Conservation (phyloP, 1,140 invertebrate species). For the Habropoda laboriosa region DNA sequence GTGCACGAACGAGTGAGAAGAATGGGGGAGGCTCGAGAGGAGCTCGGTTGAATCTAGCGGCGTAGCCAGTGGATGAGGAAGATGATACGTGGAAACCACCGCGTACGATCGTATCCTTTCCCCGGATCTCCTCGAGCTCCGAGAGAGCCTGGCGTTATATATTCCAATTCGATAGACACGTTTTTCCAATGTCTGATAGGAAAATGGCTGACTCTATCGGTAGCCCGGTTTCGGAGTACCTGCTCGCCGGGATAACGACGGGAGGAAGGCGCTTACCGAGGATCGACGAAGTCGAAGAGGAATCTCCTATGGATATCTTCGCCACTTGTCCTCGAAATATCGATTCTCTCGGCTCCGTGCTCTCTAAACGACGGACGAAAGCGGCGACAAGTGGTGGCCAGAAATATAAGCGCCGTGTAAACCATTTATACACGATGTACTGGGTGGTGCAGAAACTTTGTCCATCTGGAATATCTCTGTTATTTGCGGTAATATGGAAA, state of each 20-base stretch:
- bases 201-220: slow-evolving; percentile 69
- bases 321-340: slow-evolving; percentile 33
- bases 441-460: too few relatives aligned
- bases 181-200: slow-evolving; percentile 72
- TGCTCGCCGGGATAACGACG: slow-evolving; percentile 41
- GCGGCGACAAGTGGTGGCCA: background rate
- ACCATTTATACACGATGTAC: too few relatives aligned
- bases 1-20: slow-evolving; percentile 52
- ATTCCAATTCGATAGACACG: slow-evolving; percentile 75
- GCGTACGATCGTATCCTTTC: slow-evolving; percentile 55
- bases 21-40: slow-evolving; percentile 45
- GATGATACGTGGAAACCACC: slow-evolving; percentile 68
- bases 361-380: slow-evolving; percentile 15
- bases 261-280: background rate
- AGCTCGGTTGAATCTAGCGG: slow-evolving; percentile 31
- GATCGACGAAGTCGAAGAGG: slow-evolving; percentile 24
- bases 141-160: slow-evolving; percentile 68
- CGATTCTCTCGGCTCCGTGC: slow-evolving; percentile 18
- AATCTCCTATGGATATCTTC: slow-evolving; percentile 48
- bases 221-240: slow-evolving; percentile 58
- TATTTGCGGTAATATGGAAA: too few relatives aligned
- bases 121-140: slow-evolving; percentile 47
- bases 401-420: background rate
- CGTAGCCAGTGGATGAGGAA: slow-evolving; percentile 43
- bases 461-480: too few relatives aligned